Evolutionary conservation across 2,797 vertebrate species (phyloP), one percentile per base, ranked within the genome.

Genomic region (Synanceia verrucosa): DNA sequence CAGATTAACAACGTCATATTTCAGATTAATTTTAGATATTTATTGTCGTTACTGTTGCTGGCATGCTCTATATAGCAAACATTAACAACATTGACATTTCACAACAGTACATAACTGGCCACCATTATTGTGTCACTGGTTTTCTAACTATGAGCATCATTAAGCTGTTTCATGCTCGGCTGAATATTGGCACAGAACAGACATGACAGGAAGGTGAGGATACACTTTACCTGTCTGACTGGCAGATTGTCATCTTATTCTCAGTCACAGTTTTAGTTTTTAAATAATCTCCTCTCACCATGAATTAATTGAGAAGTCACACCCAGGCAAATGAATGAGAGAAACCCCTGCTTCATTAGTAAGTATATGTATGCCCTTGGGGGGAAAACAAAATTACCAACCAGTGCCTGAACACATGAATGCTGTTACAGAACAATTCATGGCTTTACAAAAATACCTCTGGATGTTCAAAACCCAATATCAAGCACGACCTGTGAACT

Each of bases 391-490:
- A 65, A 34, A 5, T 8, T 13, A 63, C 52, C 57, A 47, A 51
- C 53, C 65, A 62, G 52, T 58, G 73, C 23, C 41, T 70, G 76
- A 82, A 79, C 79, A 56, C 80, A 86, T 80, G 74, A 86, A 86
- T 82, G 62, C 21, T 12, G 0, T 70, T 46, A 58, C 28, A 68
- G 73, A 80, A 60, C 70, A 84, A 76, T 83, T 83, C 75, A 82
- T 73, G 82, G 75, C 46, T 88, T 89, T 88, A 87, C 77, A 91
- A 90, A 90, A 91, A 89, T 87, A 87, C 62, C 62, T 84, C 72
- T 75, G 59, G 26, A 79, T 84, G 69, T 56, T 72, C 28, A 76
- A 86, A 87, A 81, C 63, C 53, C 36, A 64, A 80, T 81, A 80
- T 73, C 81, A 84, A 88, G 86, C 78, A 86, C 76, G 1, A 70